Percentiles rank a stretch among this genome's conserved stretches.
These are phyloP conservation scores for Lates japonicus DNA, from an alignment of 2,797 vertebrate genomes.

Conservation along the genomic window DNA sequence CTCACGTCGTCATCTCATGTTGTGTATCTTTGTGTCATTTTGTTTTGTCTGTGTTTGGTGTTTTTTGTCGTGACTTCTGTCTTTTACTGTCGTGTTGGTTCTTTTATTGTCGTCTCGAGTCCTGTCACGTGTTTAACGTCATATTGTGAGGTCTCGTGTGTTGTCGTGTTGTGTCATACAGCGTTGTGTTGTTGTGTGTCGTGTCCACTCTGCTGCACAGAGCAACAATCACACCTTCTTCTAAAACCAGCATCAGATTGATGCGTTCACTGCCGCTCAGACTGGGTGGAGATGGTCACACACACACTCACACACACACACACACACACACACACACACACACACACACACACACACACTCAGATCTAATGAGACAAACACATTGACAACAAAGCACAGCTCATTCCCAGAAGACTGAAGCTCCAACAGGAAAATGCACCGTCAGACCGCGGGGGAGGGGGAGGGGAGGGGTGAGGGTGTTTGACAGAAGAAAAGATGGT, in stretches of 20 bases:
- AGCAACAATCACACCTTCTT: background rate
- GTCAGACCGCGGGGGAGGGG: conserved; percentile 22
- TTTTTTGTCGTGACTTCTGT: no score
- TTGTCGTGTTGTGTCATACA: background rate
- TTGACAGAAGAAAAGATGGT: conserved; percentile 34
- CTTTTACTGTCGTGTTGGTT: no score
- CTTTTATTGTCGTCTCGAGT: no score
- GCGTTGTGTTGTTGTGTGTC: background rate
- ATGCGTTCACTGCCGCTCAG: conserved; percentile 22
- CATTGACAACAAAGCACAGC: conserved; percentile 13
- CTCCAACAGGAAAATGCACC: conserved; percentile 23
- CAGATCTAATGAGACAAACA: conserved; percentile 34
- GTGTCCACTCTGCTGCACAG: background rate
- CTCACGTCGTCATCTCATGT: no score
- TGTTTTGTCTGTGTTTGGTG: no score
- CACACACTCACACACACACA: conserved; percentile 11
- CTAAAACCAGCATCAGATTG: background rate
- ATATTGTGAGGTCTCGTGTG: background rate
- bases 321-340: conserved; percentile 18
- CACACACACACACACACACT: conserved; percentile 16
- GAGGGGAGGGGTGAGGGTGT: background rate
- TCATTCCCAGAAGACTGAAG: conserved; percentile 28
- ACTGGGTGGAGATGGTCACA: conserved; percentile 46
- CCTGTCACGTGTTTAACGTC: background rate
- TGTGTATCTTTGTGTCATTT: no score